Evolutionary conservation across 2,797 vertebrate species (phyloP), one percentile per base, ranked within the genome.

Genomic region (Dermochelys coriacea): DNA sequence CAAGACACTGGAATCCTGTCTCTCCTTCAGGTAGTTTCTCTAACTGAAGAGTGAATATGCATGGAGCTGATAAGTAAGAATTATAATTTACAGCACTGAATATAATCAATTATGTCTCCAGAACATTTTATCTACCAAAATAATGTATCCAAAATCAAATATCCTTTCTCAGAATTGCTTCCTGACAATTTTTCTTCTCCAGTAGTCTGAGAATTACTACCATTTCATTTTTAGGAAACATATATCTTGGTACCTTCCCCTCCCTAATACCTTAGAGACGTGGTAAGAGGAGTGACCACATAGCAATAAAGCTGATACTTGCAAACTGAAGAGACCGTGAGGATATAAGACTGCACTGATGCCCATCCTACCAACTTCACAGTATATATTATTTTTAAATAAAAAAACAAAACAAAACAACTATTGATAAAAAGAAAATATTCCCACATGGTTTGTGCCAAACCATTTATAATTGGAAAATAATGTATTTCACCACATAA

Each of bases 361-460:
- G 41, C 25, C 59, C 75, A 86, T 6, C 57, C 49, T 37, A 45
- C 50, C 54, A 82, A 3, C 16, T 59, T 84, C 85, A 71, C 12
- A 1, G 68, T 37, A 47, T 34, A 45, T 57, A 47, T 91, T 14
- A 50, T 18, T 91, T 83, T 54, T 1, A 5, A 57, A 86, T 31
- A 21, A 84, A 75, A 29, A 85, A 75, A 19, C 15, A 71, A 68
- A 68, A 19, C 34, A 37, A 71, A 41, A 71, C 18, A 61, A 61
- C 31, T 34, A 34, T 88, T 91, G 85, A 37, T 71, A 92, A 93
- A 88, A 84, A 86, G 8, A 85, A 95, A 89, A 83, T 50, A 93
- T 87, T 96, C 97, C 95, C 91, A 74, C 82, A 87, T 23, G 51
- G 3, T 64, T 89, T 88, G 81, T 78, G 88, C 87, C 84, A 96